Conservation (phyloP, 2,797 vertebrate genomes). For the Danio aesculapii region DNA sequence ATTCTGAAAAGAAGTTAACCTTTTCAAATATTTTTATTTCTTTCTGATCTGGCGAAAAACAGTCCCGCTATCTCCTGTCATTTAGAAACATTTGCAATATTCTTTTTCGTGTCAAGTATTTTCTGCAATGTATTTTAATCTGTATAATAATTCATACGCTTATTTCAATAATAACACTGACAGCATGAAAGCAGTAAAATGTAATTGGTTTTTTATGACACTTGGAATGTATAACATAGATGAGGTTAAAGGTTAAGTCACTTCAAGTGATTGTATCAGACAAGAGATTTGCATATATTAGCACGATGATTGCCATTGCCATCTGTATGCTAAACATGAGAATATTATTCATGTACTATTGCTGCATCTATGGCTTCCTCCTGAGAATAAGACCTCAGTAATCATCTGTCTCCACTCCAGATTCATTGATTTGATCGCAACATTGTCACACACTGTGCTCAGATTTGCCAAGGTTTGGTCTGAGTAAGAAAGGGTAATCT, state of each 20-base stretch:
- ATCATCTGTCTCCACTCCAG: neutral
- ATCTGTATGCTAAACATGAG: constrained; percentile 46
- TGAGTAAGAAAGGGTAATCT: neutral
- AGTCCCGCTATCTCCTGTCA: neutral
- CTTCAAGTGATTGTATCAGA: constrained; percentile 54
- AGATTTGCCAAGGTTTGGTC: neutral
- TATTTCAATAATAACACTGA: constrained; percentile 37
- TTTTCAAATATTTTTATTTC: constrained; percentile 21
- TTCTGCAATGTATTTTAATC: constrained; percentile 14
- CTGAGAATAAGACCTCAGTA: neutral
- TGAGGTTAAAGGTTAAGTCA: constrained; percentile 57
- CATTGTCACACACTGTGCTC: neutral
- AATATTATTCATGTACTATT: constrained; percentile 40
- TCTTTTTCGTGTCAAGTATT: neutral
- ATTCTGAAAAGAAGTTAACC: constrained; percentile 21
- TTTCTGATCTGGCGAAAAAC: constrained; percentile 20
- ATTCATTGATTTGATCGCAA: neutral
- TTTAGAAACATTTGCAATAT: neutral
- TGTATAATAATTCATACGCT: constrained; percentile 16
- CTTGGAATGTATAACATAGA: constrained; percentile 46
- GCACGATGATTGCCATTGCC: constrained; percentile 47
- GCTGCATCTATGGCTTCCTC: constrained; percentile 26
- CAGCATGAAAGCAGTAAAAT: constrained; percentile 38
- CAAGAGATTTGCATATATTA: constrained; percentile 58
- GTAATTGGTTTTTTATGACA: constrained; percentile 56